Conservation (phyloP, 2,888 invertebrate species). For the Conus canariensis region DNA sequence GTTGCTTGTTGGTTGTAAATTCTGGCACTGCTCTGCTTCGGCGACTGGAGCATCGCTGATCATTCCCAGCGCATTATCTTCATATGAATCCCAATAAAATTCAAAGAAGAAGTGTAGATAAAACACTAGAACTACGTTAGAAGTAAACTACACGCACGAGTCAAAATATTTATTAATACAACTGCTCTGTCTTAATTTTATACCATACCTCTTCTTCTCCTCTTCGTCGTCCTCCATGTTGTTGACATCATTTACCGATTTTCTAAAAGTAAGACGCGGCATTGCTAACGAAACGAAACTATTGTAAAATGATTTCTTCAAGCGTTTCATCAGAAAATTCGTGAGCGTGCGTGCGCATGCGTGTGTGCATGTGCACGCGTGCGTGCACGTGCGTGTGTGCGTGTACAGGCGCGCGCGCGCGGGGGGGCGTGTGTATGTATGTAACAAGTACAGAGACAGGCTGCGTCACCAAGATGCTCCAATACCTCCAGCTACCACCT, state of each 20-base stretch:
- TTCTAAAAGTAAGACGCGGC: not conserved
- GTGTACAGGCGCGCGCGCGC: no score
- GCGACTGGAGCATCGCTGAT: not conserved
- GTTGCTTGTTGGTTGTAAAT: no score
- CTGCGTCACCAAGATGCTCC: no score
- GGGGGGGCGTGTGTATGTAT: no score
- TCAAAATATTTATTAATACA: not conserved
- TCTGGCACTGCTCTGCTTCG: not conserved
- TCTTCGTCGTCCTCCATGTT: slow-evolving; percentile 23
- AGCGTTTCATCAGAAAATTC: no score
- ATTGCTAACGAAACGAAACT: not conserved
- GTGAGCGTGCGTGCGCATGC: no score
- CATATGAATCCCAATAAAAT: not conserved
- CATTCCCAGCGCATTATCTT: no score
- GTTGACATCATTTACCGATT: slow-evolving; percentile 27
- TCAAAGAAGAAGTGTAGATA: not conserved
- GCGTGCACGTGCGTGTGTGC: no score
- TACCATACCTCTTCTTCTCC: slow-evolving; percentile 1
- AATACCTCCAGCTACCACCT: no score
- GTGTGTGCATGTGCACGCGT: no score
- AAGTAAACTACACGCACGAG: not conserved
- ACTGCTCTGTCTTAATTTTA: not conserved
- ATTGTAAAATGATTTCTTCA: no score
- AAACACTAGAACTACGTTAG: not conserved
- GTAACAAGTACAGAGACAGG: no score